phyloP scores from a whole-genome alignment of 2,888 invertebrate genomes.

The Eupithecia inturbata region DNA sequence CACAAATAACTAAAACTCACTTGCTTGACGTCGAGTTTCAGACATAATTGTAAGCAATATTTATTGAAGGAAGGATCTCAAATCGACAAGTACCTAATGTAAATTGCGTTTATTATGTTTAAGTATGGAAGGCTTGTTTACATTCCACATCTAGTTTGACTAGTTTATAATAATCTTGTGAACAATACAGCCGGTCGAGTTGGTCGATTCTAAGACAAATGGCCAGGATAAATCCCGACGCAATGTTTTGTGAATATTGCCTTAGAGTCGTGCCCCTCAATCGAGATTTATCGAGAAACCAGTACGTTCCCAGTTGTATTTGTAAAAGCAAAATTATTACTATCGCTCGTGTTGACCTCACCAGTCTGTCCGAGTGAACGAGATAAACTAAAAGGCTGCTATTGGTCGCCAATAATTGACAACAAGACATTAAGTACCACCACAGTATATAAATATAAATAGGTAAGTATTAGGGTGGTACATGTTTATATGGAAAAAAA shows the following conservation, averaged over 20 bases:
- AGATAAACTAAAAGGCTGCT: conserved; percentile 39
- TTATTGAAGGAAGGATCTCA: too few species aligned
- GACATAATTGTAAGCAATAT: too few species aligned
- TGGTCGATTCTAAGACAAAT: not conserved
- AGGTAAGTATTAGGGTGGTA: too few species aligned
- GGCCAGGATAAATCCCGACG: not conserved
- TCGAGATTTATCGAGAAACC: not conserved
- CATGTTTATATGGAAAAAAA: too few species aligned
- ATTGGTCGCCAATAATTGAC: conserved; percentile 29
- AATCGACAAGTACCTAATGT: too few species aligned
- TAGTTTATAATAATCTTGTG: too few species aligned
- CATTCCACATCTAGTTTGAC: too few species aligned
- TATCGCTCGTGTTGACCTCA: conserved; percentile 44
- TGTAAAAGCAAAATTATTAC: conserved; percentile 15
- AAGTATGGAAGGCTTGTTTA: too few species aligned
- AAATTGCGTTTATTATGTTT: too few species aligned
- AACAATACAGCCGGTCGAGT: not conserved
- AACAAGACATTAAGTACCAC: conserved; percentile 11
- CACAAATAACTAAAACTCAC: too few species aligned
- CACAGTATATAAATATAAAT: not conserved
- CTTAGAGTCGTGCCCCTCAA: not conserved
- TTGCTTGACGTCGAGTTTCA: too few species aligned
- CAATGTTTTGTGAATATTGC: not conserved
- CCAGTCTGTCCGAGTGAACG: conserved; percentile 50
- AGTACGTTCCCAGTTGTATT: not conserved